Evolutionary conservation across 2,113 vertebrate species (phyloP), one percentile per base, ranked within the genome.

Genomic region (Triplophysa rosa): DNA sequence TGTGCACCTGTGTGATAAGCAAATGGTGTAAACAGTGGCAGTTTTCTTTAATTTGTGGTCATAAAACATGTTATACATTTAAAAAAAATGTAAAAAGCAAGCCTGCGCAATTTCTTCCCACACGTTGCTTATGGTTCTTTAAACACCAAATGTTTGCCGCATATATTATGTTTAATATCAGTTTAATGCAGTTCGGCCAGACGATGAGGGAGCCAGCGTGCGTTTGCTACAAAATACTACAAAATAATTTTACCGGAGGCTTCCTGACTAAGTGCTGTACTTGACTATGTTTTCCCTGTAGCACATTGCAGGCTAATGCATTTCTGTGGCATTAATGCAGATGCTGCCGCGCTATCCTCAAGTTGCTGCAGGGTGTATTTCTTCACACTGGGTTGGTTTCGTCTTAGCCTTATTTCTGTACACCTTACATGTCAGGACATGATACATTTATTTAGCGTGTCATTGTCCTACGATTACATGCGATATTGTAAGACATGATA

Each of bases 21-120:
- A 66, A 6, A 37, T 37, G 33, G 37, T 24, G 67, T 74, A 78
- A 69, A 65, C 40, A 2, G 37, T 7, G 16, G 49, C 58, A 65
- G 69, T 65, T 75, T 58, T 24, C 74, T 21, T 66, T 12, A 78
- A 66, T 74, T 68, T 16, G 67, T 64, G 67, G 56, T 63, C 33
- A n/a, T 78, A 78, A 78, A 81, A 24, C 74, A 73, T 68, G 63
- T 17, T 47, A 23, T n/a, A 58, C 70, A 71, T 71, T 62, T 61
- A 67, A 24, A 37, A 49, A 14, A 10, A 40, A 29, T 12, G 12
- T 29, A 52, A 19, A 33, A 78, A 64, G 79, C 29, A 8, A 59
- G 33, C 45, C 47, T 49, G 17, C 42, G 62, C 29, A 21, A 37
- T 81, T 84, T 69, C 45, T 62, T 40, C 47, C 40, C 19, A 19